phyloP scores from a whole-genome alignment of 2,888 invertebrate genomes.

The Abrostola tripartita region DNA sequence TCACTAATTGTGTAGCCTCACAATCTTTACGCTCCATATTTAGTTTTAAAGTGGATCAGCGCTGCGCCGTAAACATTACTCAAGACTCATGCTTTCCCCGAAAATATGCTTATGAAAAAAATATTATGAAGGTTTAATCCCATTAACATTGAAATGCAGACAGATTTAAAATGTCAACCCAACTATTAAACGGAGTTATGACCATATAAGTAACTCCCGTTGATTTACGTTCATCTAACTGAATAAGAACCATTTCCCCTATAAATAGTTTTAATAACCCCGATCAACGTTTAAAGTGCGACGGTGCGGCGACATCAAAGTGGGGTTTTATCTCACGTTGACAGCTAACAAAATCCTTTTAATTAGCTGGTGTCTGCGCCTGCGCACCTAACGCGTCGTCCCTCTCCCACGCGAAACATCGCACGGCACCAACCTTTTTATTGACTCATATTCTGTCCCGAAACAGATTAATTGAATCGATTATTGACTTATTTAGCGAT shows the following conservation, averaged over 20 bases:
- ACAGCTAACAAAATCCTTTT: constrained; percentile 88
- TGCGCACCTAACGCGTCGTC: constrained; percentile 59
- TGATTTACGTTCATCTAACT: constrained; percentile 46
- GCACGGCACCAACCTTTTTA: constrained; percentile 61
- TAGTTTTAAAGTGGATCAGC: constrained; percentile 9
- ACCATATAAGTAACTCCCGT: constrained; percentile 45
- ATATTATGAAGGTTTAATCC: constrained; percentile 5
- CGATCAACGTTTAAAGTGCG: constrained; percentile 56
- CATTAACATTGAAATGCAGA: constrained; percentile 20
- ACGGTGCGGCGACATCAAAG: constrained; percentile 77
- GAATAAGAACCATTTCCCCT: constrained; percentile 51
- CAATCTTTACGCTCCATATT: constrained; percentile 29
- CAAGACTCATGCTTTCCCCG: constrained; percentile 7
- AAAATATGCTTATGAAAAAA: constrained; percentile 13
- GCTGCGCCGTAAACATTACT: constrained; percentile 10
- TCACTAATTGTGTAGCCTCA: constrained; percentile 27
- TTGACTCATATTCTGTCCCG: constrained; percentile 61
- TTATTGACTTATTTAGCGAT: constrained; percentile 45
- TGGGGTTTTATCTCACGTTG: constrained; percentile 79
- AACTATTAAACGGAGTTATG: constrained; percentile 39
- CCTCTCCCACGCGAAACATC: constrained; percentile 68
- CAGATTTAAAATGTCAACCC: constrained; percentile 28
- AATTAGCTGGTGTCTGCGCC: constrained; percentile 77
- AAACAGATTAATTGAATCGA: constrained; percentile 51
- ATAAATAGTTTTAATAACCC: constrained; percentile 59